Base-by-base conservation (phyloP, 2,888 invertebrate genomes). In the Brassicogethes aeneus region DNA sequence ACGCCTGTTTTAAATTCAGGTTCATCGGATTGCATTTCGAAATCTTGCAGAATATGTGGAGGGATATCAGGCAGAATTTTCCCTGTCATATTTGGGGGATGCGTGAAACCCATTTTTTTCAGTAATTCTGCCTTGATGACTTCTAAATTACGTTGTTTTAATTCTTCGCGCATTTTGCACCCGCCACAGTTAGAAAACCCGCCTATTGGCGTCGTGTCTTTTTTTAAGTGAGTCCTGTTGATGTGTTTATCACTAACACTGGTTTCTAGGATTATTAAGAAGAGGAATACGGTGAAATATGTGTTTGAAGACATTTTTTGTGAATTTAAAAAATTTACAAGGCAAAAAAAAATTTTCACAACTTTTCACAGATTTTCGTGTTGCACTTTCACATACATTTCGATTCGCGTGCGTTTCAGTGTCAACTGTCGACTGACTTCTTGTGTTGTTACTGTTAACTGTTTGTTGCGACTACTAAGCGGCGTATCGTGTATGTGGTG, bases 71-170 rank as follows among this genome's bases (percentile, higher is more conserved):
- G 78, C 33, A 76, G 56, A 1, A 69, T 66, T 33, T 74, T 64
- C 13, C 77, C 76, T 3, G 78, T 79, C 52, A 79, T 73, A 59
- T 79, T 80, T 8, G 76, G 75, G 30, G 65, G 62, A 17, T 54
- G 55, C 46, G 73, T 70, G 51, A 79, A 63, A 2, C 77, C 76
- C 52, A 80, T 68, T 53, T 75, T 74, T 53, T 69, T 69, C 47
- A 80, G 59, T 41, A 80, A 76, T 57, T 78, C 74, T 43, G 70
- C 73, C 59, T 77, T 78, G 55, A 80, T 77, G 31, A 70, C 69
- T 53, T 75, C 71, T 36, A 79, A 61, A 52, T 74, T 76, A 38
- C 73, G 58, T n/a, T 68, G 70, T 39, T 74, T 66, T 36, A 77
- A 68, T 56, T 76, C 76, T 51, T 76, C 75, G 47, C 75, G 70